Evolutionary conservation across 2,888 invertebrate species (phyloP).

Genomic region (Dimorphilus gyrociliatus): DNA sequence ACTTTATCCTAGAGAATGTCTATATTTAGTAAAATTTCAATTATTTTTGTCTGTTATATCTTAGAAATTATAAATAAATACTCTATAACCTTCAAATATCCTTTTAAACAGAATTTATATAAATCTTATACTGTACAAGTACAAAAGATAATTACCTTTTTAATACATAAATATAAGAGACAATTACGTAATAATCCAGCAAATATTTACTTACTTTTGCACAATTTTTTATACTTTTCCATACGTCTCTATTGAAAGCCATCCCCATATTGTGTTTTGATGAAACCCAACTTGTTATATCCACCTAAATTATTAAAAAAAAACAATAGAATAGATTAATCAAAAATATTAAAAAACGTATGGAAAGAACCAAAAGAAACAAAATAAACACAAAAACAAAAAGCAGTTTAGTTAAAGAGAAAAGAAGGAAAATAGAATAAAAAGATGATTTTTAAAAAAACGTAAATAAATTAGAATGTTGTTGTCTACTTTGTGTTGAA

Average conservation of each 20-base stretch:
- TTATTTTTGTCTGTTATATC: no score
- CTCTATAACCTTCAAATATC: no score
- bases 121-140: not conserved
- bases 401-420: not conserved
- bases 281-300: conserved; percentile 44
- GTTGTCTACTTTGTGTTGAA: no score
- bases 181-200: conserved; percentile 1
- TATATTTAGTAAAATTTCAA: no score
- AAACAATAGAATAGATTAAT: conserved; percentile 5
- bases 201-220: conserved; percentile 41
- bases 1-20: no score
- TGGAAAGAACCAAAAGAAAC: conserved; percentile 4
- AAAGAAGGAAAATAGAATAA: conserved; percentile 2
- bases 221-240: conserved; percentile 64
- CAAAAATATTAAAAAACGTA: not conserved
- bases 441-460: no score
- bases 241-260: conserved; percentile 73
- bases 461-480: no score
- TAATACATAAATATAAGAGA: not conserved
- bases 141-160: not conserved
- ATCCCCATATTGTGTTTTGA: conserved; percentile 99
- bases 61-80: no score
- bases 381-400: not conserved
- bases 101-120: no score
- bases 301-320: no score